Evolutionary conservation across 2,888 invertebrate genomes (phyloP), one percentile per base, ranked within the genome.

Genomic region (Azorinus chamasolen): DNA sequence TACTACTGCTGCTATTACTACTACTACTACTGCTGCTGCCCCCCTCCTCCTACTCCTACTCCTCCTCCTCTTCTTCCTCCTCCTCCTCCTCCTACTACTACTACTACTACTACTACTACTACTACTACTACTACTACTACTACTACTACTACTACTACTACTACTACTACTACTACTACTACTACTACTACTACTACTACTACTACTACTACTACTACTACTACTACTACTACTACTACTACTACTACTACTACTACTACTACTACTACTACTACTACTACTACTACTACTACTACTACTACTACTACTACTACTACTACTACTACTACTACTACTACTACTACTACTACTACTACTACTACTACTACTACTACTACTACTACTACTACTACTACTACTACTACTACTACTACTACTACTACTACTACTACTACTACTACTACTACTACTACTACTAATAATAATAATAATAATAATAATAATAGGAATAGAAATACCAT

Each of bases 121-220:
- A 58, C 37, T 58, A 58, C 37, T 58, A 58, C 37, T 58, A 58
- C 14, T 48, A 48, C 14, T 48, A 58, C 37, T 61, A 50, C 46
- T 61, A 48, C 46, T 61, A 61, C 46, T 61, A 41, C 46, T 41
- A 37, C 43, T 58, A 37, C 37, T 50, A 61, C 46, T 50, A 61
- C 46, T 61, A 61, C 46, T 61, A 50, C 50, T 50, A 50, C 61
- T 50, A 61, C 61, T 61, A 61, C 50, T 50, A 50, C 61, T 61
- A 61, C 61, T 61, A 61, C 61, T 61, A 61, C 61, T 61, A 61
- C 61, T 61, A 61, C 61, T 48, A 48, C n/a, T 48, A 48, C n/a
- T 18, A 48, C n/a, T 18, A 48, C n/a, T 18, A 48, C 48, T 18
- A 48, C n/a, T 18, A 48, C n/a, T 18, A 48, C 48, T 18, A 48